These are phyloP conservation scores for Xiphophorus couchianus DNA, from an alignment of 2,113 vertebrate species.

Conservation along the genomic window DNA sequence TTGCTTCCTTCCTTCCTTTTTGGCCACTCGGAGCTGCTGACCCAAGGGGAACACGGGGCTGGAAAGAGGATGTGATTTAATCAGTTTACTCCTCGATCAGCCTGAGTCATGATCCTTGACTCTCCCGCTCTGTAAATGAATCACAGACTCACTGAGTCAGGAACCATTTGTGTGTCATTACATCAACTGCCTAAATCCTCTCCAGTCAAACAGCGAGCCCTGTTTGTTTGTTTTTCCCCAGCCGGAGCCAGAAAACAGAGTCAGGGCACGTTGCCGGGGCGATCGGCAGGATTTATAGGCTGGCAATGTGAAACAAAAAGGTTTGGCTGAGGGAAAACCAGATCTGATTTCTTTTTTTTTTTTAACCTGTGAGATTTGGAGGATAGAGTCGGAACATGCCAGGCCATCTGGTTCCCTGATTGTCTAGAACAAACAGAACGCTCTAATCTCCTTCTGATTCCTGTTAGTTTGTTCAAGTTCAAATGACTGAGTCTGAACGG, in stretches of 20 bases:
- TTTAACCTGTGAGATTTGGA: not conserved
- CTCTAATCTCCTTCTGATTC: not conserved
- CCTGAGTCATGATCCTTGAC: conserved; percentile 53
- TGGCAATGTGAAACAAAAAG: not conserved
- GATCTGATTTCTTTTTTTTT: not conserved
- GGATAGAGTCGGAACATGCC: not conserved
- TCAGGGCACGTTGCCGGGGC: not conserved
- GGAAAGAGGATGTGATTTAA: conserved; percentile 58
- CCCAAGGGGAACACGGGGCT: conserved; percentile 30
- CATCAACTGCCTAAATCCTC: conserved; percentile 40
- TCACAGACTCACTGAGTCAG: conserved; percentile 50
- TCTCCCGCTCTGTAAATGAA: conserved; percentile 58
- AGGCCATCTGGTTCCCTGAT: conserved; percentile 1
- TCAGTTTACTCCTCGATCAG: conserved; percentile 55
- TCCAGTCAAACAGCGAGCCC: conserved; percentile 21
- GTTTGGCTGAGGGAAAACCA: conserved; percentile 1
- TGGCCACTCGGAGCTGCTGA: conserved; percentile 47
- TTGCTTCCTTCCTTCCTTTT: conserved; percentile 36
- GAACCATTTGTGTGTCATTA: conserved; percentile 42
- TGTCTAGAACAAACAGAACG: not conserved
- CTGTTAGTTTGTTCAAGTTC: not conserved
- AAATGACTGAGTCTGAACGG: not conserved
- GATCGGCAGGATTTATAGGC: conserved; percentile 15
- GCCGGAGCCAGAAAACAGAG: not conserved
- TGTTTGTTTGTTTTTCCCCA: not conserved